Percentiles rank a stretch among this genome's conserved stretches.
phyloP scores from a whole-genome alignment of 2,113 vertebrate species.

The Chrysochloris asiatica region DNA sequence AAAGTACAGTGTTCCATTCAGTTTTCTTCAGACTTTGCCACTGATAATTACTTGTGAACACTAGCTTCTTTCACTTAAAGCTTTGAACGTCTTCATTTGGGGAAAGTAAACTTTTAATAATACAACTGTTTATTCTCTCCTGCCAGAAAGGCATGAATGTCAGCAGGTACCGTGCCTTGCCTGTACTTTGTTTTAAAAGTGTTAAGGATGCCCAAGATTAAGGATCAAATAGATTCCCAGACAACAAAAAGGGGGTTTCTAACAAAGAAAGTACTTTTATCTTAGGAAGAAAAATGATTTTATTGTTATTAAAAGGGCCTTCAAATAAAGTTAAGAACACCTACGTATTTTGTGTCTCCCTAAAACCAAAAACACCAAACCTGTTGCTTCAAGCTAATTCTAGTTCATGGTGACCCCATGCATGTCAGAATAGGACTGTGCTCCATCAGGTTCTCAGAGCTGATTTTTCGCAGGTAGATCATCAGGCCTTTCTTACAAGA shows the following conservation, averaged over 20 bases:
- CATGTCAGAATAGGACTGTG: neutral
- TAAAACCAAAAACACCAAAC: neutral
- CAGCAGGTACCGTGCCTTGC: slow-evolving; percentile 16
- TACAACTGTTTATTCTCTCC: neutral
- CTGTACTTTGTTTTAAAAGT: slow-evolving; percentile 46
- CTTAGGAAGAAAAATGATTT: slow-evolving; percentile 49
- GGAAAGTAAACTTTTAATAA: slow-evolving; percentile 54
- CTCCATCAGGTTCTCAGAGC: neutral
- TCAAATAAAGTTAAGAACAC: slow-evolving; percentile 47
- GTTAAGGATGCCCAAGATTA: slow-evolving; percentile 53
- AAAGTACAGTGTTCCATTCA: slow-evolving; percentile 47
- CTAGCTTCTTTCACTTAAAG: slow-evolving; percentile 66
- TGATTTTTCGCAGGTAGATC: neutral
- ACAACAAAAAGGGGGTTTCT: neutral
- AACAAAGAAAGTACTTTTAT: slow-evolving; percentile 59
- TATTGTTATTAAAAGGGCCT: slow-evolving; percentile 26
- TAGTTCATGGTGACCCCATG: neutral
- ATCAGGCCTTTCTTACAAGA: neutral
- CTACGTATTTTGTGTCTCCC: neutral
- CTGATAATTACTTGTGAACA: slow-evolving; percentile 57
- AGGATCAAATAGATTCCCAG: slow-evolving; percentile 60
- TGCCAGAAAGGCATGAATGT: slow-evolving; percentile 56
- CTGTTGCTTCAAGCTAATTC: neutral
- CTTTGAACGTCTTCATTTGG: slow-evolving; percentile 60
- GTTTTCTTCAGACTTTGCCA: slow-evolving; percentile 59